Conservation (phyloP, 2,888 invertebrate species). For the Neuroscelio doddi region DNA sequence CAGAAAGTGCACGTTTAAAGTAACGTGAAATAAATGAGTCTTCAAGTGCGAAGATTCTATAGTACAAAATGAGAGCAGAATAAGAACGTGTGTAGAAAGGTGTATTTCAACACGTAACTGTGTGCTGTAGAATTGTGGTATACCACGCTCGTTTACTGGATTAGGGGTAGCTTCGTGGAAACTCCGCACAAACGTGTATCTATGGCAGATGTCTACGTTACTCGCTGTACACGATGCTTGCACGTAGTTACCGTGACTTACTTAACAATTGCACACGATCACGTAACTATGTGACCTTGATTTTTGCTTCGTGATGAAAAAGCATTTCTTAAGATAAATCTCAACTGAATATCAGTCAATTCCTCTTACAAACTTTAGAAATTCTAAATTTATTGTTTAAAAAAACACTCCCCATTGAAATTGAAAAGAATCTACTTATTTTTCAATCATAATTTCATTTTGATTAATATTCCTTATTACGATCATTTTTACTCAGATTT, state of each 20-base stretch:
- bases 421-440: no score
- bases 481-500: no score
- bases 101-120: constrained; percentile 12
- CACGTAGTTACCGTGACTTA: constrained; percentile 7
- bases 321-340: constrained; percentile 25
- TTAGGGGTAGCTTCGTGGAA: constrained; percentile 32
- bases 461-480: no score
- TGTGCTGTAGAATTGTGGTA: constrained; percentile 38
- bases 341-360: no score
- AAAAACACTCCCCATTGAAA: no score
- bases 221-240: constrained; percentile 14
- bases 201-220: constrained; percentile 26
- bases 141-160: constrained; percentile 48
- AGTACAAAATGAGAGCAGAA: constrained; percentile 3
- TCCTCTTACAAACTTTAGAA: no score
- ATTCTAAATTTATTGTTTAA: no score
- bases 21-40: constrained; percentile 14
- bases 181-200: constrained; percentile 22
- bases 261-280: constrained; percentile 8
- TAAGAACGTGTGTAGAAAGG: constrained; percentile 8
- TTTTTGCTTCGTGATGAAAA: constrained; percentile 23
- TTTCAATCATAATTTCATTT: no score
- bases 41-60: constrained; percentile 18
- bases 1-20: constrained; percentile 4
- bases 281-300: constrained; percentile 11